Base-by-base conservation (phyloP, 1,140 invertebrate genomes). In the Drosophila sechellia region DNA sequence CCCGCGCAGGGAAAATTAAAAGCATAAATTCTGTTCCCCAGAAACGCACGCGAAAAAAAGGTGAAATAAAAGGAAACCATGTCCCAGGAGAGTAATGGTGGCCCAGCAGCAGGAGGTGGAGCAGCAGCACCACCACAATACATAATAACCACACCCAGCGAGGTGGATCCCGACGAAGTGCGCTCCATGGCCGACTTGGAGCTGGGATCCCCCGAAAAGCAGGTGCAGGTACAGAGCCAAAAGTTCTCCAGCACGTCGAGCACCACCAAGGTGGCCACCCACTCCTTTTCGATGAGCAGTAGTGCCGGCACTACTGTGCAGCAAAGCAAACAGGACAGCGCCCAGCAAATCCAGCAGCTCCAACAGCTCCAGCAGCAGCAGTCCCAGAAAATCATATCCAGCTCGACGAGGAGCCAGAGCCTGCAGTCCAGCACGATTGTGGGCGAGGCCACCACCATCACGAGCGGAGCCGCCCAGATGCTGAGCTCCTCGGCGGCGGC, bases 111-210 rank as follows among this genome's bases (percentile, higher is more conserved):
- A 15, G 40, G n/a, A 45, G 17, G 25, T 17, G 61, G 34, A 34
- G 43, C 55, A 49, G 46, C 46, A 48, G 63, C 73, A 13, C 84
- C 91, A 22, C 91, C 91, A 5, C 91, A 92, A 50, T 92, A 92
- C 31, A 92, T 92, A 11, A 90, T 92, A 50, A 92, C 91, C 27
- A 91, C 90, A 1, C 90, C 91, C 13, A 91, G 91, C 66, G 91
- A 92, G 40, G 90, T 83, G 43, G 91, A 92, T 48, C 76, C 87
- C 43, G 91, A 91, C 0, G 91, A 92, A 43, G 63, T 85, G 37
- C 83, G 86, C 20, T 90, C 90, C 4, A 63, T 90, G 66, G 71
- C 65, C 3, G 90, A 91, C 8, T 12, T 86, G 20, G 59, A 68
- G 8, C 59, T 68, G 8, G 78, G 76, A 15, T 89, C 79, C 0